Evolutionary conservation across 2,113 vertebrate genomes (phyloP), one percentile per base, ranked within the genome.

Genomic region (Xiphorhynchus elegans): DNA sequence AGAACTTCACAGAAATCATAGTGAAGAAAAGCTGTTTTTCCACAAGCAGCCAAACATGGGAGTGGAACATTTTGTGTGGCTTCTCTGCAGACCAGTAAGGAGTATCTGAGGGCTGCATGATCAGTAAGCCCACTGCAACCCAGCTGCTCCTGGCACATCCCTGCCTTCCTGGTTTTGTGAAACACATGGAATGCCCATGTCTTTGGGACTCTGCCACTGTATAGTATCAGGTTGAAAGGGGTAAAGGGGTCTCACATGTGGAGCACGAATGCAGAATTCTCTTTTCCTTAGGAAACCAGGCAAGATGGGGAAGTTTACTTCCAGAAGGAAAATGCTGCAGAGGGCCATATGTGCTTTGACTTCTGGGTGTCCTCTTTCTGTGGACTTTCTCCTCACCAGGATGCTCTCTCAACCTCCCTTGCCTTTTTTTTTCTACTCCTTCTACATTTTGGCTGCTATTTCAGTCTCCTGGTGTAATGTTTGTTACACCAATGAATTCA

Each of bases 101-200:
- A 60, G 14, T 59, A 29, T 25, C 62, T 25, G 49, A 58, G 31
- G 35, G 35, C 44, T 85, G 47, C 10, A 1, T 8, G 35, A 23
- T 81, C 52, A n/a, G 46, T 26, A n/a, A n/a, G 50, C 31, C 19
- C 12, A 5, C 6, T 44, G 49, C 50, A 50, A 7, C 16, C 29
- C 42, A 29, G 26, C 37, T 55, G 23, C 12, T 66, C 47, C 55
- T 14, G 52, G 47, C 63, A 60, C 29, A 50, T 23, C 56, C 21
- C 40, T 46, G 35, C 33, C 16, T 29, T 15, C 49, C 66, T 50
- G 24, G 4, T 33, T 59, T n/a, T 60, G 52, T 37, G 68, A 31
- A 44, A 17, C 21, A 18, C 1, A 0, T 0, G 6, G 53, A 40
- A 44, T 46, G 33, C 6, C 9, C 4, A 0, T 4, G 1, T 26